phyloP scores from a whole-genome alignment of 2,888 invertebrate genomes.

The Halocaridina rubra region DNA sequence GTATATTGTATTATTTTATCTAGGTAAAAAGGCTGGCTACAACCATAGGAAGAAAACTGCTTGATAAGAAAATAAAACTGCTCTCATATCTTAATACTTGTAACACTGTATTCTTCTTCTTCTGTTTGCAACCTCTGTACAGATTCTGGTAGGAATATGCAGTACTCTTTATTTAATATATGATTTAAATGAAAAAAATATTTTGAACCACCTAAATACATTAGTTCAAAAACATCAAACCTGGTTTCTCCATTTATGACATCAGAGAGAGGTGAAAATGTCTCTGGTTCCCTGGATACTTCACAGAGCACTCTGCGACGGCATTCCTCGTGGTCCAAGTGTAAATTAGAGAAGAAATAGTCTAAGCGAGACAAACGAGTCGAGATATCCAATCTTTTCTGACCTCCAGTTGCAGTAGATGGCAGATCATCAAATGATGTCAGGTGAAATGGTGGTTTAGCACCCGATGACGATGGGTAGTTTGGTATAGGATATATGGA shows the following conservation, averaged over 20 bases:
- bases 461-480: not conserved
- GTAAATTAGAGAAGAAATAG: constrained; percentile 66
- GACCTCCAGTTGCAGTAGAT: not conserved
- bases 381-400: constrained; percentile 20
- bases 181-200: too few relatives aligned
- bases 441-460: constrained; percentile 17
- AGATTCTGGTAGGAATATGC: too few relatives aligned
- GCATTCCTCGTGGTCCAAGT: constrained; percentile 66
- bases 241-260: constrained; percentile 66
- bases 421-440: constrained; percentile 39
- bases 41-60: too few relatives aligned
- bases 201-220: too few relatives aligned
- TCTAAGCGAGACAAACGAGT: constrained; percentile 61
- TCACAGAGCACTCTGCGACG: constrained; percentile 66
- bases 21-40: too few relatives aligned
- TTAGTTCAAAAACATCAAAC: too few relatives aligned
- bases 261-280: constrained; percentile 66
- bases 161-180: too few relatives aligned
- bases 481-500: not conserved
- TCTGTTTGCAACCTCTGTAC: too few relatives aligned
- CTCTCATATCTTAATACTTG: too few relatives aligned
- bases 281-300: constrained; percentile 65
- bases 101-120: too few relatives aligned
- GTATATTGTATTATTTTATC: too few relatives aligned
- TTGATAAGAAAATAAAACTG: too few relatives aligned